Evolutionary conservation across 1,140 invertebrate genomes (phyloP).

Genomic region (Calliopsis andreniformis): DNA sequence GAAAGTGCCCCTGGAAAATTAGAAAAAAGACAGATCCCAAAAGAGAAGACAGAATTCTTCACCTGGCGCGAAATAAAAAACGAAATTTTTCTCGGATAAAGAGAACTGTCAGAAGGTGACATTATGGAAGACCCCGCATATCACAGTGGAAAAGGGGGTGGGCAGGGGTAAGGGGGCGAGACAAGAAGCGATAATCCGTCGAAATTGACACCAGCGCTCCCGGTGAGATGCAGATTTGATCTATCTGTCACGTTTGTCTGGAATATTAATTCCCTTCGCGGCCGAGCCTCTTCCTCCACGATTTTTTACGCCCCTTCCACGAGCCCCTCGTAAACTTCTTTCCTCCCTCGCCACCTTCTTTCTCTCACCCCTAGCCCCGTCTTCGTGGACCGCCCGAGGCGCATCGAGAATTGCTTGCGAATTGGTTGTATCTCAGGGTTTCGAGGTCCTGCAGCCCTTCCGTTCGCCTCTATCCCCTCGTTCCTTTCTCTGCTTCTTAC

Average conservation of each 20-base stretch:
- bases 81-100: too few species aligned
- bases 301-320: constrained; percentile 61
- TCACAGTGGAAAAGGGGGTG: background rate
- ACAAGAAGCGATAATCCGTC: constrained; percentile 72
- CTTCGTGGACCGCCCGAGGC: constrained; percentile 68
- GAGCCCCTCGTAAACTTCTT: constrained; percentile 22
- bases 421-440: constrained; percentile 71
- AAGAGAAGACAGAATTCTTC: too few species aligned
- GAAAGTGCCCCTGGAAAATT: background rate
- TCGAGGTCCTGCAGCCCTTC: constrained; percentile 53
- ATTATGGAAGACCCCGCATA: background rate
- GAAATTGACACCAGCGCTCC: constrained; percentile 77
- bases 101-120: background rate
- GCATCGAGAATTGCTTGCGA: constrained; percentile 72
- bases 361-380: constrained; percentile 32
- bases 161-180: background rate
- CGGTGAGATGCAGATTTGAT: constrained; percentile 80
- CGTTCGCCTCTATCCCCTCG: background rate
- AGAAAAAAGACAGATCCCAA: background rate
- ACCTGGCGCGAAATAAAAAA: too few species aligned
- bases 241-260: constrained; percentile 79
- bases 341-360: background rate
- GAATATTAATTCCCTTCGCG: constrained; percentile 78
- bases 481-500: constrained; percentile 6
- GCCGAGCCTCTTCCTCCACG: constrained; percentile 56